Base-by-base conservation (phyloP, 2,113 vertebrate species). In the Elaphurus davidianus region DNA sequence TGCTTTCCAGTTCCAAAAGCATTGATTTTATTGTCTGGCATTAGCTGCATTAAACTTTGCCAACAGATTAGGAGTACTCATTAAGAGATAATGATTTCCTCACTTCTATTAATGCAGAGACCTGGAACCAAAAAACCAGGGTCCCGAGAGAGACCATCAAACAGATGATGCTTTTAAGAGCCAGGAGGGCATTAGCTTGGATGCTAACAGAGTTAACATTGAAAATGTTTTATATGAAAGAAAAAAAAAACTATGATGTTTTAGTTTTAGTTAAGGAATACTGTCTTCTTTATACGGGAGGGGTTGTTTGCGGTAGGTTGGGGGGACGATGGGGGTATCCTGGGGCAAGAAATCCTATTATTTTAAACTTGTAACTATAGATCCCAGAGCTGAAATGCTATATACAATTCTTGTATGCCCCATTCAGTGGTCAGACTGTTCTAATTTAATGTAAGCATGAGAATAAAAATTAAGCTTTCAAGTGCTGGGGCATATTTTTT, bases 401-500 rank as follows among this genome's bases (percentile, higher is more conserved):
- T 90, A 23, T 90, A 23, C 52, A 91, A 54, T 57, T 81, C 55
- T 92, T 8, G 7, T 16, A 25, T 47, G 43, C 12, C 2, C 78
- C 67, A 2, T 27, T 83, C 14, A 0, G 40, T 50, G 21, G 43
- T 93, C 81, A 96, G 95, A 95, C 64, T 74, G 27, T 40, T 93
- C 33, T 90, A 3, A 25, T 98, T 97, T 89, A 96, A 97, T 98
- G 90, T 33, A 9, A 36, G 64, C 27, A 40, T 87, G 87, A n/a
- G 79, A 98, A 96, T 83, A 87, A 55, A 84, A 95, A 3, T 90
- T 97, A 98, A 91, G 98, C 95, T 81, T 98, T 98, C 91, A 87
- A 97, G 52, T 23, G 15, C 87, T 95, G 88, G 67, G 97, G 91
- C 54, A 97, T 86, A 97, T 98, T 97, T 94, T 64, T 94, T 87